Percentiles rank a stretch among this genome's conserved stretches.
These are phyloP conservation scores for Cnemophilus loriae DNA, from an alignment of 2,113 vertebrate species.

Conservation along the genomic window DNA sequence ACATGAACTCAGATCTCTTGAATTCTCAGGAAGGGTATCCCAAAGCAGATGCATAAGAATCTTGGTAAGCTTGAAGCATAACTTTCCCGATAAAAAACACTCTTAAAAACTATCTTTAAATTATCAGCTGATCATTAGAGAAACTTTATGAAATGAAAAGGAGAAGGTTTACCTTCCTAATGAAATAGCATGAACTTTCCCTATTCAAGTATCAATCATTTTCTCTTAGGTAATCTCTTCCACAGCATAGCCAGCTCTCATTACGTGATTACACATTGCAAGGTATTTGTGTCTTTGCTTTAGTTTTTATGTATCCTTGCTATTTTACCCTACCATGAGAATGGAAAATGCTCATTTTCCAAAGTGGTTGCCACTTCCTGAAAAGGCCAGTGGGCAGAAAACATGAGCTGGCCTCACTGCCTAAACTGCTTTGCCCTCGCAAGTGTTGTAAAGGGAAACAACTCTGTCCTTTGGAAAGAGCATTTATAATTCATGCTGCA, in stretches of 20 bases:
- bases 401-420: not conserved
- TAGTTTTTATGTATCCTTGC: not conserved
- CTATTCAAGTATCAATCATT: not conserved
- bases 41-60: not conserved
- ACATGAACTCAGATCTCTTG: not conserved
- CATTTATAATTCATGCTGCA: not conserved
- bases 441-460: not conserved
- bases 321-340: not conserved
- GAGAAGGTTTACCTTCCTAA: not conserved
- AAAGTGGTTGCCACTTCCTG: not conserved
- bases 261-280: not conserved
- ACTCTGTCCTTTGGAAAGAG: not conserved
- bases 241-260: not conserved
- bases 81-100: not conserved
- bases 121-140: not conserved
- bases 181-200: not conserved
- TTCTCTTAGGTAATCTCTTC: not conserved
- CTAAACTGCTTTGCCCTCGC: not conserved
- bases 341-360: not conserved
- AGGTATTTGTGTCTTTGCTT: not conserved
- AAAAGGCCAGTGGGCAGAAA: not conserved
- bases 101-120: not conserved
- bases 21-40: not conserved
- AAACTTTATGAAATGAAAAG: not conserved
- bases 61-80: not conserved